phyloP scores from a whole-genome alignment of 2,113 vertebrate genomes.

The Pollachius pollachius region DNA sequence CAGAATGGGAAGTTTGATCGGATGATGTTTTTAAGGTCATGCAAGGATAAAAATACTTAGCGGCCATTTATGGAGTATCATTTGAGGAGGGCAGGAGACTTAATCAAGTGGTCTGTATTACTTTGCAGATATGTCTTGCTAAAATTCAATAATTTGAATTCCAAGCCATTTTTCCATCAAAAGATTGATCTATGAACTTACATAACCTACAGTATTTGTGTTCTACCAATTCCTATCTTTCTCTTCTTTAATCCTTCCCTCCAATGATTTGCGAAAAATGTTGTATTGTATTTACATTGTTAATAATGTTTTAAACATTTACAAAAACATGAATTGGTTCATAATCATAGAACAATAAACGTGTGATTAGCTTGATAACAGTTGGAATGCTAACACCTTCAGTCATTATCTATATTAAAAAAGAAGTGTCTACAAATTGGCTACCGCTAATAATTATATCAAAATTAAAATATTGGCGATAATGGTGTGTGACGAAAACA shows the following conservation, averaged over 20 bases:
- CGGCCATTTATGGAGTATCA: conserved; percentile 71
- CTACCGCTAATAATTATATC: conserved; percentile 28
- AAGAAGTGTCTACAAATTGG: conserved; percentile 51
- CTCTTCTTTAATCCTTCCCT: too few relatives aligned
- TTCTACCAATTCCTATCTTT: too few relatives aligned
- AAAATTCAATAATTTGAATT: too few relatives aligned
- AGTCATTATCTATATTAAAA: conserved; percentile 40
- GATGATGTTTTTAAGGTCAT: conserved; percentile 58
- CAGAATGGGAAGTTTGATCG: conserved; percentile 54
- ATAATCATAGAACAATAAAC: too few relatives aligned
- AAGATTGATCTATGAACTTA: too few relatives aligned
- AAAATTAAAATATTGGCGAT: too few relatives aligned
- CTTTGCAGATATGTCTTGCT: neutral
- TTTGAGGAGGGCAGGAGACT: conserved; percentile 51
- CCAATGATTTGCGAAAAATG: too few relatives aligned
- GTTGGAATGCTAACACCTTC: too few relatives aligned
- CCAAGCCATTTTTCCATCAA: too few relatives aligned
- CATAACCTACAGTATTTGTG: too few relatives aligned
- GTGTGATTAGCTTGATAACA: too few relatives aligned
- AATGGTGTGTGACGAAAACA: too few relatives aligned
- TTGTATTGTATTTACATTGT: conserved; percentile 5
- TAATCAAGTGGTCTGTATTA: conserved; percentile 27
- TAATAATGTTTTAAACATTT: conserved; percentile 14
- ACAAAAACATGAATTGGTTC: conserved; percentile 22
- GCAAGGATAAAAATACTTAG: conserved; percentile 76